Evolutionary conservation across 53 echinoderm and acorn worm genomes (phyloP).

Genomic region (Crossaster papposus): DNA sequence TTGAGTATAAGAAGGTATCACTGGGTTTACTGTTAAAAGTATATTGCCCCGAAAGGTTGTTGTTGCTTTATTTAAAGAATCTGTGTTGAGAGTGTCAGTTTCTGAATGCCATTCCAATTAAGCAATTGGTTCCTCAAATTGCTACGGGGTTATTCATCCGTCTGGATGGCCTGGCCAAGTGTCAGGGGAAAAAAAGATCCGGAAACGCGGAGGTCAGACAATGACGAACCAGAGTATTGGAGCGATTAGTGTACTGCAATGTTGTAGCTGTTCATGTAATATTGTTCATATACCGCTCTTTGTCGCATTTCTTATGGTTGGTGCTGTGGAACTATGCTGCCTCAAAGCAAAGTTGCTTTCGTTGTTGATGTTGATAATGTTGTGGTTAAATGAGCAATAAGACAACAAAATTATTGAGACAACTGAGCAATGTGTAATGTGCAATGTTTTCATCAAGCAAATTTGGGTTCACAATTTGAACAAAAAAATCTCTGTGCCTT

Average conservation of each 20-base stretch:
- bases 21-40: no score
- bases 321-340: no score
- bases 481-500: no score
- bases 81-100: neutral
- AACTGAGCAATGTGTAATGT: no score
- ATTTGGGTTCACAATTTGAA: no score
- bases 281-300: neutral
- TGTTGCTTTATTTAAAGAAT: neutral
- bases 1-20: no score
- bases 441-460: no score
- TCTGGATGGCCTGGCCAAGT: neutral
- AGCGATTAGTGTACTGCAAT: neutral
- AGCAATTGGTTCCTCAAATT: neutral
- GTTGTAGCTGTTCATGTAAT: neutral
- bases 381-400: no score
- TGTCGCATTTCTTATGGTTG: no score
- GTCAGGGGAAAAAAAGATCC: neutral
- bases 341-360: no score
- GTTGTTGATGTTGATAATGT: no score
- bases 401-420: no score
- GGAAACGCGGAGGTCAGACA: neutral
- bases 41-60: neutral
- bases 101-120: constrained; percentile 1
- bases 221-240: neutral
- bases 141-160: neutral